phyloP scores from a whole-genome alignment of 1,140 invertebrate genomes.

The Heliothis virescens region DNA sequence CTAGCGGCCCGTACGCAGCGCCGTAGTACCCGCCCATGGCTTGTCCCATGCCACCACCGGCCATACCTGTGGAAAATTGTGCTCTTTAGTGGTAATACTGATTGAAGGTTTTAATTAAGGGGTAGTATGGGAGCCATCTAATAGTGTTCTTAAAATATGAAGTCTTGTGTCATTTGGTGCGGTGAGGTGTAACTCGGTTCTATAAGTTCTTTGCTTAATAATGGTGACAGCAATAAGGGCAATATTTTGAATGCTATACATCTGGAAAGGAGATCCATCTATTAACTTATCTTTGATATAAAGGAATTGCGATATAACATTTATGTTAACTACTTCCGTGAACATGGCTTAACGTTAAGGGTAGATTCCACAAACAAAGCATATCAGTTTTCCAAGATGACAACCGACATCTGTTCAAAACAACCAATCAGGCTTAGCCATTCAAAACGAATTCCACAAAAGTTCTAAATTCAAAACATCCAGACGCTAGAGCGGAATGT shows the following conservation, averaged over 20 bases:
- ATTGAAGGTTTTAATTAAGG: neutral
- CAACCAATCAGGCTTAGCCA: neutral
- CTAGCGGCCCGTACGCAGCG: conserved; percentile 78
- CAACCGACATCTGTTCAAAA: neutral
- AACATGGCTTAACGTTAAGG: too few species aligned
- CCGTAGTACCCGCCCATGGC: conserved; percentile 83
- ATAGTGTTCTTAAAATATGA: too few species aligned
- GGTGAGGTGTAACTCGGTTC: too few species aligned
- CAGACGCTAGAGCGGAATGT: conserved; percentile 49
- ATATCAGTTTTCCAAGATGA: neutral
- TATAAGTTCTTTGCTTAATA: too few species aligned
- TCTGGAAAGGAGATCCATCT: too few species aligned
- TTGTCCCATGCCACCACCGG: conserved; percentile 80
- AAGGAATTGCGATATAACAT: too few species aligned
- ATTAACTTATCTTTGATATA: too few species aligned
- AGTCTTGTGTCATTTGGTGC: too few species aligned
- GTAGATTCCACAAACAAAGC: neutral
- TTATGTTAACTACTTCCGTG: too few species aligned
- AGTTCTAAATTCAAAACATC: conserved; percentile 54
- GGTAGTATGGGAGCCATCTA: too few species aligned
- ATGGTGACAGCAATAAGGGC: too few species aligned
- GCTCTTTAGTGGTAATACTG: neutral
- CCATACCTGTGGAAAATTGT: conserved; percentile 71
- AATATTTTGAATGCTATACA: too few species aligned
- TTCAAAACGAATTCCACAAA: conserved; percentile 39